phyloP scores from a whole-genome alignment of 1,140 invertebrate species.

The Gonatopus flavifemur region DNA sequence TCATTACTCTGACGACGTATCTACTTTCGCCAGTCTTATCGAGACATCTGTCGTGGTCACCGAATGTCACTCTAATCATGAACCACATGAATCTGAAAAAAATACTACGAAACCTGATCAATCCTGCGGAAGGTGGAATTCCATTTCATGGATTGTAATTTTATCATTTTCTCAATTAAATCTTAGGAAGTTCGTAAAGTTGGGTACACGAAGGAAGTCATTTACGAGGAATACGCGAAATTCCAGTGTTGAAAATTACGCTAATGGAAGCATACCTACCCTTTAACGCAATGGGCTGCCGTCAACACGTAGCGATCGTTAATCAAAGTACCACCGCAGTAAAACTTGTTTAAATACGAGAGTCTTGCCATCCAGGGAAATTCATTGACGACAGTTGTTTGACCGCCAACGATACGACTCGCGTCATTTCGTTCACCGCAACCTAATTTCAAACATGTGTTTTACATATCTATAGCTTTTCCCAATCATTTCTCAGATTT shows the following conservation, averaged over 20 bases:
- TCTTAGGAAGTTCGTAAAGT: neutral
- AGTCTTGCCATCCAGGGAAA: conserved; percentile 83
- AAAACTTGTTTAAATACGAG: conserved; percentile 80
- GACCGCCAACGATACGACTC: conserved; percentile 76
- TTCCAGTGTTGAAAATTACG: neutral
- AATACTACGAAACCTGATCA: conserved; percentile 39
- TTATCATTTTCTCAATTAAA: conserved; percentile 7
- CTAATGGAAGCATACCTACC: conserved; percentile 57
- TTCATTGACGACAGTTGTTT: conserved; percentile 70
- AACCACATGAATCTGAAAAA: conserved; percentile 83
- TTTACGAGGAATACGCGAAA: neutral
- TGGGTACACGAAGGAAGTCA: neutral
- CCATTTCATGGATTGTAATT: conserved; percentile 7
- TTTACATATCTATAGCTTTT: too few relatives aligned
- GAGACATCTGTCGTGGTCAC: conserved; percentile 80
- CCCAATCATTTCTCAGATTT: too few relatives aligned
- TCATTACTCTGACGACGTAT: conserved; percentile 72
- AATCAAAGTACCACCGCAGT: conserved; percentile 82
- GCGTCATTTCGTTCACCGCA: conserved; percentile 79
- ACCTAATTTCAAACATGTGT: conserved; percentile 61
- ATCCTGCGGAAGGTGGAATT: neutral
- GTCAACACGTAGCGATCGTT: conserved; percentile 80
- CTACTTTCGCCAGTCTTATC: conserved; percentile 70
- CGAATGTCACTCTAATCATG: conserved; percentile 84
- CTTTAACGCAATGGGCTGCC: conserved; percentile 82